Evolutionary conservation across 1,140 invertebrate species (phyloP).

Genomic region (Pseudachorutes palmiensis): DNA sequence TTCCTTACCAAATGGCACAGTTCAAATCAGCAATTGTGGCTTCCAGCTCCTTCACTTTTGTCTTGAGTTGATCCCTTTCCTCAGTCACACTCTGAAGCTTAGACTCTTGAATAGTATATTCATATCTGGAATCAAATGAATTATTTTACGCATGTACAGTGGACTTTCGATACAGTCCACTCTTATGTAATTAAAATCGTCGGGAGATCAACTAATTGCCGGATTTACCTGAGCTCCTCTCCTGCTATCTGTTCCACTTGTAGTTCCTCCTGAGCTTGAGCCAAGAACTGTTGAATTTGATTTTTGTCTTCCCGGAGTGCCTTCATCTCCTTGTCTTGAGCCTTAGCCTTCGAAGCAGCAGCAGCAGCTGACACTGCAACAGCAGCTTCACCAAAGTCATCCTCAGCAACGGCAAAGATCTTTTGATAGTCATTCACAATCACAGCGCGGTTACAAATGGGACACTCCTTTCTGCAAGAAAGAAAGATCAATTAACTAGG

Average conservation of each 20-base stretch:
- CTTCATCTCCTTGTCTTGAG: constrained; percentile 20
- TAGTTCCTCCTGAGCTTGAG: constrained; percentile 9
- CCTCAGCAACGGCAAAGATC: constrained; percentile 34
- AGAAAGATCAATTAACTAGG: not conserved
- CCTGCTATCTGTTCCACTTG: constrained; percentile 6
- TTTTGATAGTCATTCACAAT: constrained; percentile 26
- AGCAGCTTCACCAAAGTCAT: constrained; percentile 34
- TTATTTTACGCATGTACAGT: not conserved
- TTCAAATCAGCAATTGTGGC: not conserved
- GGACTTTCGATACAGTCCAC: not conserved
- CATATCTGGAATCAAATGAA: constrained; percentile 1
- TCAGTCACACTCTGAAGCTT: not conserved
- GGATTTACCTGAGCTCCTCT: constrained; percentile 23
- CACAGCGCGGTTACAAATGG: constrained; percentile 27
- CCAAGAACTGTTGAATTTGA: not conserved
- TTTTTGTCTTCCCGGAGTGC: not conserved
- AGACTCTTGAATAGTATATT: not conserved
- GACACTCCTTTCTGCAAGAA: constrained; percentile 27
- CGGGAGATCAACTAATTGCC: no score
- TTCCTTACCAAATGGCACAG: not conserved
- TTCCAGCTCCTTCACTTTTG: not conserved
- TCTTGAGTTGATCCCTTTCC: not conserved
- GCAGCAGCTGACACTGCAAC: constrained; percentile 25
- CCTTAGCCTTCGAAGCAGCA: constrained; percentile 26
- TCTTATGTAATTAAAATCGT: no score